phyloP scores from a whole-genome alignment of 2,888 invertebrate genomes.

The Pseudococcus longispinus region DNA sequence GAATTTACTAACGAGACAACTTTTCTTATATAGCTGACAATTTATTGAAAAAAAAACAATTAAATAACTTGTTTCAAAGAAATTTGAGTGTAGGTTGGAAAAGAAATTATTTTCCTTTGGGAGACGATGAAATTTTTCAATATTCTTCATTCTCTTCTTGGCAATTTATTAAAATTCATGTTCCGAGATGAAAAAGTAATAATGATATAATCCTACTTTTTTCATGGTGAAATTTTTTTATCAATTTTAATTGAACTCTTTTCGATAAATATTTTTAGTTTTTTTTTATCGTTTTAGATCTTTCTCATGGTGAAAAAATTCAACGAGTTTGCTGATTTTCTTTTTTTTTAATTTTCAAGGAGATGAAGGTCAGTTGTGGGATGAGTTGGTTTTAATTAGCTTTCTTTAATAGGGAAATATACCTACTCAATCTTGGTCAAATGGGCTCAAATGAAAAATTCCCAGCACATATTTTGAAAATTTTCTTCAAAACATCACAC shows the following conservation, averaged over 20 bases:
- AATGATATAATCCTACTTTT: not conserved
- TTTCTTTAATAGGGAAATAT: no score
- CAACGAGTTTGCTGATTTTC: no score
- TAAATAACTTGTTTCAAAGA: slow-evolving; percentile 12
- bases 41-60: not conserved
- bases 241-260: not conserved
- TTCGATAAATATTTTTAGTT: not conserved
- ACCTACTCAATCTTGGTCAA: no score
- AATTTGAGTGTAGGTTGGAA: not conserved
- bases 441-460: no score
- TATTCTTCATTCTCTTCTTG: not conserved
- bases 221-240: not conserved
- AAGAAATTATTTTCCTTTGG: not conserved
- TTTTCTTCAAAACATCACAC: no score
- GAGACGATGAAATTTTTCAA: not conserved
- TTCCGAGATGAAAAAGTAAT: not conserved
- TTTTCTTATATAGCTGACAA: not conserved
- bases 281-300: not conserved
- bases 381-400: no score
- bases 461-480: no score
- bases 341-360: no score
- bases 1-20: slow-evolving; percentile 9
- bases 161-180: not conserved
- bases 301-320: no score
- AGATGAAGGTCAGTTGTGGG: no score